Evolutionary conservation across 2,113 vertebrate species (phyloP), one percentile per base, ranked within the genome.

Genomic region (Sterrhoptilus dennistouni): DNA sequence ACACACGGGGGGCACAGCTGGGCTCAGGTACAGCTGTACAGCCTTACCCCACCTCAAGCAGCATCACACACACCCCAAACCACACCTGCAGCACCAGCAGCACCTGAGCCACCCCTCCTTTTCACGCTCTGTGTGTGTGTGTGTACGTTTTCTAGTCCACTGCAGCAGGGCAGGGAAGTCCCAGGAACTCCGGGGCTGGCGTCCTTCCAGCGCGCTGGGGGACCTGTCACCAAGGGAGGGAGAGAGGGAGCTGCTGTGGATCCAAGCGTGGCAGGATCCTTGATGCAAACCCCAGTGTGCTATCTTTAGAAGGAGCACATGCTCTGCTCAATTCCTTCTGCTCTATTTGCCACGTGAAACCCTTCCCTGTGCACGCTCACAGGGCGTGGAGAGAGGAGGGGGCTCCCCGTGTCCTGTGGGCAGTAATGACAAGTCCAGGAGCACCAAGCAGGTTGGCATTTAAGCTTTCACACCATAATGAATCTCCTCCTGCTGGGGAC

Each of bases 261-360:
- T 68, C 77, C 0, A 16, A 84, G 84, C 1, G 8, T 42, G 87
- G 91, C 93, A 87, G 83, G 63, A 64, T 63, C 92, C 93, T 50
- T 63, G 82, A 15, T 83, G 92, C 64, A 36, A 77, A 68, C 70
- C 38, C 14, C 95, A 80, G 91, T 59, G 0, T 61, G 92, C 96
- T 97, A 93, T 97, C 94, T 96, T 95, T 96, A 97, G 94, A 88
- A 90, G 92, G 92, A 95, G 72, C 95, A 96, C 96, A 96, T 90
- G 96, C 91, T 93, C 35, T 47, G 80, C 83, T 61, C 68, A 1
- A 95, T 95, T 97, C 76, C 94, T 97, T 97, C 94, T 96, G 96
- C 96, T 96, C 96, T 95, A 97, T 65, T 97, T 97, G 93, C 95
- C 75, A 18, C 23, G 2, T 47, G 82, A 83, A 96, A 36, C 65